These are phyloP conservation scores for Megastigmus dorsalis DNA, from an alignment of 2,888 invertebrate genomes.

Conservation along the genomic window DNA sequence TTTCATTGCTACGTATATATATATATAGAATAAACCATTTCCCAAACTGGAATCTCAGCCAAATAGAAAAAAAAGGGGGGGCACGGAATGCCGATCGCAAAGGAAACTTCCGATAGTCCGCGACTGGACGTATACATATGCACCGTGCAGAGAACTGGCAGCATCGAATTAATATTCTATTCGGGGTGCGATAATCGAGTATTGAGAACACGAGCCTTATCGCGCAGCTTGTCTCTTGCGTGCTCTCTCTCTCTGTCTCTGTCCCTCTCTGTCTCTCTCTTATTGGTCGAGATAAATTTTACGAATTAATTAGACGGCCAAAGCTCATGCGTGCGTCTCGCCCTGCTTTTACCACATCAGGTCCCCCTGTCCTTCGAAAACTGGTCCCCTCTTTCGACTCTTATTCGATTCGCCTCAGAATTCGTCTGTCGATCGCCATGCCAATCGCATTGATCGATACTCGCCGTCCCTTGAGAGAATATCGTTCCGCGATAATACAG, in stretches of 20 bases:
- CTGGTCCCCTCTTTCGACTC: slow-evolving; percentile 39
- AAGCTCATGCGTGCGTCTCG: slow-evolving; percentile 30
- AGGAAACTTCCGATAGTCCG: background rate
- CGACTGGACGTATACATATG: background rate
- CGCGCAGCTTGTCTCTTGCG: slow-evolving; percentile 50
- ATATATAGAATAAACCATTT: background rate
- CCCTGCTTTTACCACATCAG: too few relatives aligned
- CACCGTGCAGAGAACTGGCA: background rate
- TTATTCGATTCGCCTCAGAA: slow-evolving; percentile 24
- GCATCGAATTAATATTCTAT: slow-evolving; percentile 47
- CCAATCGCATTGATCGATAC: slow-evolving; percentile 43
- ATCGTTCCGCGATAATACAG: too few relatives aligned
- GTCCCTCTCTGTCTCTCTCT: too few relatives aligned
- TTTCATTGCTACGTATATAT: background rate
- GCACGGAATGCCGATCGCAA: background rate
- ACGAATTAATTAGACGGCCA: slow-evolving; percentile 68
- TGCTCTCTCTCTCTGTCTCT: too few relatives aligned
- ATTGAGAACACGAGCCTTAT: slow-evolving; percentile 64
- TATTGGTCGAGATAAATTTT: slow-evolving; percentile 62
- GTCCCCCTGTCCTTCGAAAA: slow-evolving; percentile 12
- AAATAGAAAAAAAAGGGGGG: background rate
- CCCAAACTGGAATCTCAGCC: background rate
- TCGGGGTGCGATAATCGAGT: slow-evolving; percentile 60
- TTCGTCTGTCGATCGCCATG: too few relatives aligned
- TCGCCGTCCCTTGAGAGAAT: slow-evolving; percentile 29